Evolutionary conservation across 2,888 invertebrate genomes (phyloP), one percentile per base, ranked within the genome.

Genomic region (Andrena bucephala): DNA sequence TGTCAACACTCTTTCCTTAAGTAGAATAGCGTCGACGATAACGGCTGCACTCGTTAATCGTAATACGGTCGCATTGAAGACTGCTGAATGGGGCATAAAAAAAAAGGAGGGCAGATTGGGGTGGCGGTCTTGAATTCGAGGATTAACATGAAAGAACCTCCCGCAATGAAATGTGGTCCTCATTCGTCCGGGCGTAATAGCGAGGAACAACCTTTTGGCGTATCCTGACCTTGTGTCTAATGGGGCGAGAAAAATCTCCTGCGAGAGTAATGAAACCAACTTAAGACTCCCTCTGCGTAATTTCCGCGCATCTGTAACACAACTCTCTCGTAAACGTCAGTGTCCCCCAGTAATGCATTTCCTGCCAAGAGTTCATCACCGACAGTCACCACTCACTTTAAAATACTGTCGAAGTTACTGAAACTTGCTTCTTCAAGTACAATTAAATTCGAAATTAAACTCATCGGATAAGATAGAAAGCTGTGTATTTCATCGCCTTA

Each of bases 91-190:
- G 8, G 10, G 16, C 13, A 60, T 57, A 50, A 57, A 60, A 36
- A 29, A 36, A 69, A 59, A 66, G 27, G 24, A 52, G 36, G 20
- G 52, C n/a, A 48, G 13, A 48, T 54, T 54, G 27, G n/a, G 7
- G 10, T 16, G 65, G 66, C 20, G 13, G 20, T 27, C 13, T 20
- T 33, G 13, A 63, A 59, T 52, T 75, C 20, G 52, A 54, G 57
- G 62, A 71, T 78, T 70, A 70, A 70, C 31, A 70, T 57, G 70
- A 78, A 78, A 81, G 48, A 59, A 29, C 24, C 66, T 8, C 42
- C 13, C 2, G 27, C 31, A 29, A 67, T 75, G 66, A 67, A 67
- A 70, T 52, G 31, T 16, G 42, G 27, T 5, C n/a, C 13, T 20
- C 29, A 57, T 77, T 69, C 31, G n/a, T 36, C 27, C 48, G 1